Conservation (phyloP, 2,113 vertebrate species). For the Polypterus bichir region DNA sequence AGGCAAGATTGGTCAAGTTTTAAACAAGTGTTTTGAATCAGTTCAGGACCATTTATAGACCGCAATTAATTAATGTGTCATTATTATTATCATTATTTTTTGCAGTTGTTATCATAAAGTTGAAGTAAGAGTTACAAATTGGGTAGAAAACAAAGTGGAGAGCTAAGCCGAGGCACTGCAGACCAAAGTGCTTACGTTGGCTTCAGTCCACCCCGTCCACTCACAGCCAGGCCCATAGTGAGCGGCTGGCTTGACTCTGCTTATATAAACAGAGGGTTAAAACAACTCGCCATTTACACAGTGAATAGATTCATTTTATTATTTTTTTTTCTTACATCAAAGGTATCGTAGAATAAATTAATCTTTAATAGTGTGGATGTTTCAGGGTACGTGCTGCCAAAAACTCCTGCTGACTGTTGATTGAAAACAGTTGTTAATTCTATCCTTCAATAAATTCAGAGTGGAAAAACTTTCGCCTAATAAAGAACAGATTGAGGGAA, state of each 20-base stretch:
- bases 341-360: constrained; percentile 57
- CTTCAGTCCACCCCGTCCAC: too few species aligned
- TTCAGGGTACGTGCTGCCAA: constrained; percentile 52
- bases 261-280: constrained; percentile 30
- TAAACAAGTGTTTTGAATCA: neutral
- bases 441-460: constrained; percentile 82
- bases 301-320: constrained; percentile 37
- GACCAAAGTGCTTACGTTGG: too few species aligned
- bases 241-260: constrained; percentile 7
- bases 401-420: constrained; percentile 78
- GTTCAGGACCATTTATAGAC: constrained; percentile 8
- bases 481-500: constrained; percentile 87
- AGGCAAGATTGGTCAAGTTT: too few species aligned
- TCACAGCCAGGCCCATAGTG: too few species aligned
- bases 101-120: constrained; percentile 2
- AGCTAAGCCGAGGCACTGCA: too few species aligned
- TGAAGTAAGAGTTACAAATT: constrained; percentile 15
- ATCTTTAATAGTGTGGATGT: constrained; percentile 55
- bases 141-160: constrained; percentile 12
- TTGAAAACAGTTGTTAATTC: constrained; percentile 97
- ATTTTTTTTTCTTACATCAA: constrained; percentile 44
- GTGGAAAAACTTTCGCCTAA: constrained; percentile 70
- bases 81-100: neutral
- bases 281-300: constrained; percentile 31
- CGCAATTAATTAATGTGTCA: constrained; percentile 18